Conservation (phyloP, 2,888 invertebrate species). For the Amiota minor region DNA sequence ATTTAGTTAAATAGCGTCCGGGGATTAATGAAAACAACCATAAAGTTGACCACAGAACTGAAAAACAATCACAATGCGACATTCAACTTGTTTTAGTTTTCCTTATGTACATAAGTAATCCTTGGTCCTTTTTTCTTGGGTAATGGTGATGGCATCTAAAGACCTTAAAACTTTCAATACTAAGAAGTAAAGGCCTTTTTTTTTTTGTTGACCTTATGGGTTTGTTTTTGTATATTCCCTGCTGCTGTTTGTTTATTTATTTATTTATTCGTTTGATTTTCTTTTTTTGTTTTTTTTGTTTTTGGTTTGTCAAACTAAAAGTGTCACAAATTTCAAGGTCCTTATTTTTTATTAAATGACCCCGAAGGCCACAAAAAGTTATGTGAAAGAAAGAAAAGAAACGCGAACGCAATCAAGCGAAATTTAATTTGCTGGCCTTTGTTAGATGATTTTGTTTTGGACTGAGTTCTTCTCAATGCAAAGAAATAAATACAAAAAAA, state of each 20-base stretch:
- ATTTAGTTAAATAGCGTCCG: slow-evolving; percentile 54
- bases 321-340: slow-evolving; percentile 42
- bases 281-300: neutral
- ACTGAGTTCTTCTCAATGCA: neutral
- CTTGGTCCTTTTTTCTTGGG: slow-evolving; percentile 1
- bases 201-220: neutral
- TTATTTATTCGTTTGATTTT: neutral
- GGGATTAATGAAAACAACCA: slow-evolving; percentile 54
- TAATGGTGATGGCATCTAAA: slow-evolving; percentile 33
- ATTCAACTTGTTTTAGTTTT: slow-evolving; percentile 42
- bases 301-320: slow-evolving; percentile 11
- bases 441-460: neutral
- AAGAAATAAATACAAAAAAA: neutral
- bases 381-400: slow-evolving; percentile 6
- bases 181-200: neutral
- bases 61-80: slow-evolving; percentile 57
- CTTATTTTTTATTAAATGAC: slow-evolving; percentile 53
- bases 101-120: neutral
- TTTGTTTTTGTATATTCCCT: slow-evolving; percentile 15
- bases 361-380: slow-evolving; percentile 3
- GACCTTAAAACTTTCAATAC: slow-evolving; percentile 31
- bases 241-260: neutral
- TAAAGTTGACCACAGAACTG: slow-evolving; percentile 45
- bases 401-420: slow-evolving; percentile 44
- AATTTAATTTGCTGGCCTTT: slow-evolving; percentile 12